A percentile compares a stretch with the other conserved stretches of the same genome.
These are phyloP conservation scores for Neodontobutis hainanensis DNA, from an alignment of 2,113 vertebrate species.

Conservation along the genomic window DNA sequence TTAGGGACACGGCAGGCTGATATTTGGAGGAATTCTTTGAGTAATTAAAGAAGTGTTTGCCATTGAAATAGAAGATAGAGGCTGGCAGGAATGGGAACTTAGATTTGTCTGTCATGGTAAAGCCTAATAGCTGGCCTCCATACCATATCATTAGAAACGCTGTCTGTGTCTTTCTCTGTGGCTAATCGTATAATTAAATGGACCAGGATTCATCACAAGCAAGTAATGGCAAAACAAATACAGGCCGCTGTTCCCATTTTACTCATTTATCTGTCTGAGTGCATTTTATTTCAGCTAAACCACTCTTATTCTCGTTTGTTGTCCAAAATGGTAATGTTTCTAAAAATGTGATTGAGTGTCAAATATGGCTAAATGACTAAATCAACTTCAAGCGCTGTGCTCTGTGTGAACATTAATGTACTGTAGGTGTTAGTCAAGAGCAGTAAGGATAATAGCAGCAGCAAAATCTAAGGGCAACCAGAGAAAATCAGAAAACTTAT, in stretches of 20 bases:
- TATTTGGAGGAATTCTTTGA: conserved; percentile 70
- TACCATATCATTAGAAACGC: conserved; percentile 52
- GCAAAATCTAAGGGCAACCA: too few relatives aligned
- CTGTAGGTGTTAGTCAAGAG: too few relatives aligned
- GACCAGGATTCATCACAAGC: conserved; percentile 51
- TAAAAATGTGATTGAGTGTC: too few relatives aligned
- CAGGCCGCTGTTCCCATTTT: conserved; percentile 26
- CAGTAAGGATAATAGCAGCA: too few relatives aligned
- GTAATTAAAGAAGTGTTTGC: conserved; percentile 73
- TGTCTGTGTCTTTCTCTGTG: conserved; percentile 29
- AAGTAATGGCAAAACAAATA: conserved; percentile 41
- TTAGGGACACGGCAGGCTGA: conserved; percentile 63
- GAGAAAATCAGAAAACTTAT: too few relatives aligned
- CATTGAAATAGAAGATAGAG: conserved; percentile 38
- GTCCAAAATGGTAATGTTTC: neutral
- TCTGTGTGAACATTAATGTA: too few relatives aligned
- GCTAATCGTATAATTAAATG: conserved; percentile 57
- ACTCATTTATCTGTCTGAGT: conserved; percentile 28
- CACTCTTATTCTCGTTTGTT: conserved; percentile 16
- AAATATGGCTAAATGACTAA: too few relatives aligned
- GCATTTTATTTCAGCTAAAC: conserved; percentile 31
- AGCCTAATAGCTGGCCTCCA: conserved; percentile 52
- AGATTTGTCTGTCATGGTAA: conserved; percentile 56
- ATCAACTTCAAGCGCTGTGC: too few relatives aligned
- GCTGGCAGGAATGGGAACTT: conserved; percentile 60